Base-by-base conservation (phyloP, 2,888 invertebrate genomes). In the Andrena hattorfiana region DNA sequence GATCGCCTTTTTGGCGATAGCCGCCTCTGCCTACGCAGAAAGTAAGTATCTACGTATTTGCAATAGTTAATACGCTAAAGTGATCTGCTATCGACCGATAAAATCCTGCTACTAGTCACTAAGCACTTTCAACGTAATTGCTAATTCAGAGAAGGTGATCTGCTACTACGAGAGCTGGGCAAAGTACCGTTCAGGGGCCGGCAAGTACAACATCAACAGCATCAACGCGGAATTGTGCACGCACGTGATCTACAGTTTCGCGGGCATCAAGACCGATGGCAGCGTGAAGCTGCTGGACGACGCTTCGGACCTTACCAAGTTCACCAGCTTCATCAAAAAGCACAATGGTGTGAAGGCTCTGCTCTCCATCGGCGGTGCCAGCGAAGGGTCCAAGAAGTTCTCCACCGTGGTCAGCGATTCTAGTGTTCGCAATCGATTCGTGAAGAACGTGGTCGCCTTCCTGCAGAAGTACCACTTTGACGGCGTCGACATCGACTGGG, bases 131-230 rank as follows among this genome's bases (percentile, higher is more conserved):
- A 42, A 42, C 4, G 13, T 10, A 42, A 13, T 42, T 42, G 2
- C 13, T 42, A 42, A 13, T 78, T 0, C 90, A 97, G 96, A 96
- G 85, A 94, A 95, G 77, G 94, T 97, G 0, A 95, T 97, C 0
- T 97, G 97, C 89, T 98, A 97, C 93, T 96, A 96, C 84, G 97
- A 97, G 7, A 96, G 96, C 7, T 97, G 97, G 97, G 95, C 97
- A 0, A 95, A 95, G 0, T 97, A 97, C 90, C 95, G 97, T 49
- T 92, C 91, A 0, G 96, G 95, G 0, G 91, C 94, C 67, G 97
- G 97, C 0, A 95, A 96, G 91, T 97, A 96, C 88, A 95, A 95
- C 16, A 96, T 97, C 0, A 95, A 95, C 8, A 89, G 97, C 81
- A 96, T 97, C 59, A 95, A 97, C 88, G 95, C 97, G 0, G 93